Conservation (phyloP, 2,888 invertebrate species). For the Lagria hirta region DNA sequence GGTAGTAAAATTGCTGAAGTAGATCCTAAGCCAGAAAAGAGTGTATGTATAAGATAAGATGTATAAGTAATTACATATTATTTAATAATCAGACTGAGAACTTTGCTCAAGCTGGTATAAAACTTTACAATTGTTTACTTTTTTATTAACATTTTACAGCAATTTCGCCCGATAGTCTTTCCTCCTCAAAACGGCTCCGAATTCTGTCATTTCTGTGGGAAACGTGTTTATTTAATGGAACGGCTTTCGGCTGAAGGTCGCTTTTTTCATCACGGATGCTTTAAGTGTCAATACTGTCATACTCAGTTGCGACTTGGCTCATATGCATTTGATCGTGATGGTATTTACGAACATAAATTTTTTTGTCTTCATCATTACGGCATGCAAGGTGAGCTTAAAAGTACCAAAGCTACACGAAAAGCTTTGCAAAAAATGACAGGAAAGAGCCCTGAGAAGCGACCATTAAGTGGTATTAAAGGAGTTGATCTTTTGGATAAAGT, state of each 20-base stretch:
- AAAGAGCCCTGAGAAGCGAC: conserved; percentile 57
- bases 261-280: conserved; percentile 90
- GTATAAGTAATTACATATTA: conserved; percentile 7
- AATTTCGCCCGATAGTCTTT: conserved; percentile 61
- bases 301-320: conserved; percentile 79
- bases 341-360: conserved; percentile 67
- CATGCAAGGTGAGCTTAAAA: conserved; percentile 59
- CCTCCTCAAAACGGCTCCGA: conserved; percentile 71
- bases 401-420: conserved; percentile 42
- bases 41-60: conserved; percentile 54
- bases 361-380: conserved; percentile 77
- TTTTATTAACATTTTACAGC: conserved; percentile 41
- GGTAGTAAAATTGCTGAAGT: conserved; percentile 52
- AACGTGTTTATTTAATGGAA: conserved; percentile 93
- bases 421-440: conserved; percentile 38
- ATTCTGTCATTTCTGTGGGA: conserved; percentile 84
- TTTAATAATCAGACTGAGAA: conserved; percentile 9
- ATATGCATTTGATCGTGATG: conserved; percentile 72
- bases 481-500: conserved; percentile 59
- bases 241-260: conserved; percentile 85
- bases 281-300: conserved; percentile 89
- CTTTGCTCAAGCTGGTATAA: too few relatives aligned
- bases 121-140: too few relatives aligned
- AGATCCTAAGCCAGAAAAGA: conserved; percentile 52
- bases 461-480: conserved; percentile 54